These are phyloP conservation scores for Otus sunia DNA, from an alignment of 2,113 vertebrate species.

Conservation along the genomic window DNA sequence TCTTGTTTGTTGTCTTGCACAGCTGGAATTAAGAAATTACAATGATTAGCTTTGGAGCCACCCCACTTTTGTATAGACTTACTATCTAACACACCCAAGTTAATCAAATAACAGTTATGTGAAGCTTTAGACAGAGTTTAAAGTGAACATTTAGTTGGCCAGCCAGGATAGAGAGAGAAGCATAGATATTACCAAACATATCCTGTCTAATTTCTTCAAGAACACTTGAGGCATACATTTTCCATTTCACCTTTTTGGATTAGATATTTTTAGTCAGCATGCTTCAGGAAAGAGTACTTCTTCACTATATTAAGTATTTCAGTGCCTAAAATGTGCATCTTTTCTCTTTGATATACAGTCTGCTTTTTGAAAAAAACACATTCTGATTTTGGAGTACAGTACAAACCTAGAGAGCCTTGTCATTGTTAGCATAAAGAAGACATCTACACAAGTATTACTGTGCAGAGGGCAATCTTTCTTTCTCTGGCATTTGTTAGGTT, in stretches of 20 bases:
- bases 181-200: background rate
- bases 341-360: constrained; percentile 2
- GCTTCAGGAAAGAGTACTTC: constrained; percentile 4
- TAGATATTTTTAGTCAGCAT: constrained; percentile 29
- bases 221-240: constrained; percentile 27
- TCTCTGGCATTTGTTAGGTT: constrained; percentile 68
- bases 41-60: constrained; percentile 1
- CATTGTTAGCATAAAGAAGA: constrained; percentile 72
- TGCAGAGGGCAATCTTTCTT: constrained; percentile 61
- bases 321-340: constrained; percentile 10
- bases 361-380: background rate
- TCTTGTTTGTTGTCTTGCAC: background rate
- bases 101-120: constrained; percentile 32
- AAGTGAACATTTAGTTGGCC: constrained; percentile 54
- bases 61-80: background rate
- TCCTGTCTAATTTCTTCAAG: constrained; percentile 1
- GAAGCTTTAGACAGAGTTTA: constrained; percentile 18
- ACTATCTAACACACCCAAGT: background rate
- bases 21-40: constrained; percentile 18
- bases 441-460: constrained; percentile 60
- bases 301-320: constrained; percentile 44
- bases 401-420: constrained; percentile 38
- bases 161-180: constrained; percentile 12
- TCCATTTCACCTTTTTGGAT: constrained; percentile 21
- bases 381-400: constrained; percentile 54